Conservation (phyloP, 2,113 vertebrate genomes). For the Agelaius tricolor region DNA sequence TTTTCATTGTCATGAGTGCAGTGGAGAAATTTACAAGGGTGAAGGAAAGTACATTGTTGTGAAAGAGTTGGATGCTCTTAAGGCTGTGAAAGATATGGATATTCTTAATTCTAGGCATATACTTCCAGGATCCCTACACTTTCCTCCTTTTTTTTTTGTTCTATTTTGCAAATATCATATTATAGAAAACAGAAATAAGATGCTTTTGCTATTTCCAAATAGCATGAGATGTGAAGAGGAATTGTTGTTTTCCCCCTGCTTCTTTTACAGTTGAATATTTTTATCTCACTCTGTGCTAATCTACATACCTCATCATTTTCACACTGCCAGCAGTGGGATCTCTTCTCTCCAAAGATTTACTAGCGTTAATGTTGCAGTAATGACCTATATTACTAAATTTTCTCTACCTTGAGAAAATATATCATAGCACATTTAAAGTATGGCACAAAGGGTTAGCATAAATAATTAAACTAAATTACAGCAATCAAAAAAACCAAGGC, state of each 20-base stretch:
- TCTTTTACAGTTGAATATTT: background rate
- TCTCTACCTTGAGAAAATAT: constrained; percentile 49
- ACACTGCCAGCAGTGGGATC: background rate
- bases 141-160: background rate
- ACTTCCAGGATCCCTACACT: background rate
- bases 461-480: constrained; percentile 61
- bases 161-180: background rate
- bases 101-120: background rate
- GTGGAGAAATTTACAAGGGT: background rate
- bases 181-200: background rate
- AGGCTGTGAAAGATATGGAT: background rate
- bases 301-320: constrained; percentile 18
- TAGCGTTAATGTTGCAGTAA: constrained; percentile 11
- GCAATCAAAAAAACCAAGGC: constrained; percentile 25
- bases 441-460: constrained; percentile 28
- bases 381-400: constrained; percentile 47
- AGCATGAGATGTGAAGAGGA: background rate
- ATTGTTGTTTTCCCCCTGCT: background rate
- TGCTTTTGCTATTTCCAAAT: background rate
- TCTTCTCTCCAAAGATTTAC: constrained; percentile 27
- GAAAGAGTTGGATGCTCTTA: background rate
- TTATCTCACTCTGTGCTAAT: background rate
- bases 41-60: background rate
- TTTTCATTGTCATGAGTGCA: background rate
- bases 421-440: constrained; percentile 30